These are phyloP conservation scores for Mormyrops boulengeri DNA, from an alignment of 2,797 vertebrate species.

Conservation along the genomic window DNA sequence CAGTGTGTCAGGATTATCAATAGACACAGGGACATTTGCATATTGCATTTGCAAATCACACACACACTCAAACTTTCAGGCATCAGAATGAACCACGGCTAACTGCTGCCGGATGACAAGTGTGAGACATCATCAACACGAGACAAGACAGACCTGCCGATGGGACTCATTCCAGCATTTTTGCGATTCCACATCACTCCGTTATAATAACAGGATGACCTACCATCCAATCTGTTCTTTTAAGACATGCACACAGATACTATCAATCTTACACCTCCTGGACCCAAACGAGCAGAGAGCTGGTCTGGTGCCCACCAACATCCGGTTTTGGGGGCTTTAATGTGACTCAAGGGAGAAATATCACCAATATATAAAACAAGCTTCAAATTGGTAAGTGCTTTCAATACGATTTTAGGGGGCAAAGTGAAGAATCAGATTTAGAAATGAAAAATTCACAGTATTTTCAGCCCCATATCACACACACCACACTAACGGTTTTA, in stretches of 20 bases:
- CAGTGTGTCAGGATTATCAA: slow-evolving; percentile 4
- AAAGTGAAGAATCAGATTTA: neutral
- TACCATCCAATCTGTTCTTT: neutral
- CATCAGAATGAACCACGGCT: neutral
- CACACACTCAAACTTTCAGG: neutral
- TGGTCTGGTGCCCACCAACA: neutral
- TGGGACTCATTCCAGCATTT: neutral
- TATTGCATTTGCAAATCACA: slow-evolving; percentile 1
- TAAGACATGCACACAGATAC: neutral
- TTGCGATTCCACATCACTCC: neutral
- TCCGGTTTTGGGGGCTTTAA: neutral
- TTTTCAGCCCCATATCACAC: slow-evolving; percentile 13
- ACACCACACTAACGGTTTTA: neutral
- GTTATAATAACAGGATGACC: neutral
- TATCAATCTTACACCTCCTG: neutral
- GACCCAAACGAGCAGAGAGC: neutral
- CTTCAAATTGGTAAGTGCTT: slow-evolving; percentile 21
- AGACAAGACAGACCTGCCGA: neutral
- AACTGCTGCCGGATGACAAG: neutral
- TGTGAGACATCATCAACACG: neutral
- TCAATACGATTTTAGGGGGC: neutral
- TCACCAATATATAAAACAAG: slow-evolving; percentile 13
- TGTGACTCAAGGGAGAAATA: slow-evolving; percentile 2
- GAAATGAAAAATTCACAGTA: slow-evolving; percentile 24
- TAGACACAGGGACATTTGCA: slow-evolving; percentile 17